Conservation (phyloP, 1,140 invertebrate species). For the Drosophila nigromelanica region DNA sequence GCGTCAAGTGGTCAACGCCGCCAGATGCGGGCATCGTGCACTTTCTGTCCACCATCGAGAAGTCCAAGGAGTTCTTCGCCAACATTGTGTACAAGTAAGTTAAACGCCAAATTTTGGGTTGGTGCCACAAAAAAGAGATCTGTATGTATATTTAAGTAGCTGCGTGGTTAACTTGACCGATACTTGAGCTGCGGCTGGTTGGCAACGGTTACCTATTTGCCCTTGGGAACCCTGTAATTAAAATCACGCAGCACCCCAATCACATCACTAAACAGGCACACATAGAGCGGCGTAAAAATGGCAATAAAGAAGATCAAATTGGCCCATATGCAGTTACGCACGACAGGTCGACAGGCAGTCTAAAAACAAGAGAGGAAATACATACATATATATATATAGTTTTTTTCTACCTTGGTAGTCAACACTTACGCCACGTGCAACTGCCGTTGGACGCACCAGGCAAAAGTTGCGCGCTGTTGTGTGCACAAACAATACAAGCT, state of each 20-base stretch:
- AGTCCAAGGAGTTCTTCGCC: conserved; percentile 81
- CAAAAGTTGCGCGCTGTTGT: conserved; percentile 47
- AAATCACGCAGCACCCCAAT: conserved; percentile 38
- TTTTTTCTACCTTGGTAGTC: too few relatives aligned
- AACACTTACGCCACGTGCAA: conserved; percentile 42
- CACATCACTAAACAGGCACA: conserved; percentile 62
- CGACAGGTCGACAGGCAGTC: conserved; percentile 46
- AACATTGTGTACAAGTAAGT: conserved; percentile 83
- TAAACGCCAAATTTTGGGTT: not conserved
- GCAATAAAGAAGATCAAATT: conserved; percentile 68
- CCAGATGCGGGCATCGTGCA: conserved; percentile 72
- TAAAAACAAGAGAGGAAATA: not conserved
- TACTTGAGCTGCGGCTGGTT: conserved; percentile 7
- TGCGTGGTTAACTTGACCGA: conserved; percentile 20
- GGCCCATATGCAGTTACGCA: conserved; percentile 43
- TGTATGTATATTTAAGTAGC: conserved; percentile 12
- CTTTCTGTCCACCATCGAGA: conserved; percentile 79
- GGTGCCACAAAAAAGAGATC: conserved; percentile 21
- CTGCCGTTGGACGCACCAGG: conserved; percentile 27
- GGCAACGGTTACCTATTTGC: conserved; percentile 6
- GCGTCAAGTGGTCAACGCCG: conserved; percentile 71
- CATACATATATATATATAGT: too few relatives aligned
- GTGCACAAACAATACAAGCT: conserved; percentile 57
- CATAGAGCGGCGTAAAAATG: conserved; percentile 66
- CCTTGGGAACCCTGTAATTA: conserved; percentile 31